These are phyloP conservation scores for Labroides dimidiatus DNA, from an alignment of 2,797 vertebrate species.

Conservation along the genomic window DNA sequence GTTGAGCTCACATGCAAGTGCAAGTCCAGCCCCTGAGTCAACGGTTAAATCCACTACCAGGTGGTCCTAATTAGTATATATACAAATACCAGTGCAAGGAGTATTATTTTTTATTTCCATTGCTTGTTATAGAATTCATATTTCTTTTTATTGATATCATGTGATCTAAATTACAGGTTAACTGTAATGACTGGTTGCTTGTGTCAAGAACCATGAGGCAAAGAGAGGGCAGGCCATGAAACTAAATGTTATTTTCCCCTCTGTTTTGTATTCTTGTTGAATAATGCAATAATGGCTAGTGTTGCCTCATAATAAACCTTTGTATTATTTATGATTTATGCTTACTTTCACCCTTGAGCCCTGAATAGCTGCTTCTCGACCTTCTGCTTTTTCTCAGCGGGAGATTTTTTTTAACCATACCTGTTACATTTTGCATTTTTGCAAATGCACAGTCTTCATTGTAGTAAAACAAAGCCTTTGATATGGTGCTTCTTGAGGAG, in stretches of 20 bases:
- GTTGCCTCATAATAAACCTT: no score
- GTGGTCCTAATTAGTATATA: not conserved
- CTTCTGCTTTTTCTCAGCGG: no score
- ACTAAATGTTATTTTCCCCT: no score
- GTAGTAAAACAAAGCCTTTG: not conserved
- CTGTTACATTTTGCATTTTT: no score
- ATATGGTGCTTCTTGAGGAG: not conserved
- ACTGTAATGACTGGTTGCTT: not conserved
- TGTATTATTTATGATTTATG: no score
- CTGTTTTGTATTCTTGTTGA: no score
- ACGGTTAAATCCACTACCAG: not conserved
- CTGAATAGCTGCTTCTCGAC: no score
- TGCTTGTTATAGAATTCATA: not conserved
- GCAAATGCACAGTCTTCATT: not conserved
- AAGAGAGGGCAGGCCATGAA: no score
- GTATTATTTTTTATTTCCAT: not conserved
- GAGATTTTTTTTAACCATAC: no score
- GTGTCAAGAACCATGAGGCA: no score
- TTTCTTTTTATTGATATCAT: not conserved
- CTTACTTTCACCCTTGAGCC: no score
- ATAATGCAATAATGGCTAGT: no score
- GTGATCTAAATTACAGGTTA: not conserved
- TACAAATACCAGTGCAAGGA: not conserved
- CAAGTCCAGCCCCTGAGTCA: not conserved
- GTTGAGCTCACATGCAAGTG: conserved; percentile 4